Percentiles rank a stretch among this genome's conserved stretches.
phyloP scores from a whole-genome alignment of 2,797 vertebrate species.

The Falco berigora region DNA sequence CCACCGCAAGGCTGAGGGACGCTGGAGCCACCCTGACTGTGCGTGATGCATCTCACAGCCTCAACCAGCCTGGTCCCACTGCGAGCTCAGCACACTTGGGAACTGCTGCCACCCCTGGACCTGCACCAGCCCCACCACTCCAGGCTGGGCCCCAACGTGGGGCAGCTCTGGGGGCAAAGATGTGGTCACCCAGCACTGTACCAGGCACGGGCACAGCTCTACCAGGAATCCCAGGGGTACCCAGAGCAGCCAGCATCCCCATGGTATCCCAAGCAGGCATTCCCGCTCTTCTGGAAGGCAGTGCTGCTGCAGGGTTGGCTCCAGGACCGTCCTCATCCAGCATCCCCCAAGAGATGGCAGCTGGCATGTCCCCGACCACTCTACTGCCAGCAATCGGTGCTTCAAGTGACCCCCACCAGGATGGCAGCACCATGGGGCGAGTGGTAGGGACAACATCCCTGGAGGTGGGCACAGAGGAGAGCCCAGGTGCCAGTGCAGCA shows the following conservation, averaged over 20 bases:
- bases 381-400: not conserved
- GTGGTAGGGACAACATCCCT: rapidly evolving
- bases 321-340: not conserved
- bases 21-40: rapidly evolving
- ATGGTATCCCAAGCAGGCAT: rapidly evolving
- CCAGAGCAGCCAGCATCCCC: not conserved
- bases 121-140: not conserved
- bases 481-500: not conserved
- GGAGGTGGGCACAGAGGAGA: not conserved
- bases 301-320: not conserved
- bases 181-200: rapidly evolving
- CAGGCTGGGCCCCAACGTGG: rapidly evolving
- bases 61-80: not conserved
- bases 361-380: not conserved
- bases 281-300: not conserved
- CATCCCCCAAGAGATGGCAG: not conserved
- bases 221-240: not conserved
- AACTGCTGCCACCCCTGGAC: not conserved
- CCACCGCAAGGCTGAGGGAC: not conserved
- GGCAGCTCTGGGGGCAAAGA: not conserved
- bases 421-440: not conserved
- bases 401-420: rapidly evolving
- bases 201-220: not conserved
- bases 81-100: not conserved
- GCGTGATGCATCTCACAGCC: not conserved